phyloP scores from a whole-genome alignment of 2,113 vertebrate species.

The Pelvicachromis taeniatus region DNA sequence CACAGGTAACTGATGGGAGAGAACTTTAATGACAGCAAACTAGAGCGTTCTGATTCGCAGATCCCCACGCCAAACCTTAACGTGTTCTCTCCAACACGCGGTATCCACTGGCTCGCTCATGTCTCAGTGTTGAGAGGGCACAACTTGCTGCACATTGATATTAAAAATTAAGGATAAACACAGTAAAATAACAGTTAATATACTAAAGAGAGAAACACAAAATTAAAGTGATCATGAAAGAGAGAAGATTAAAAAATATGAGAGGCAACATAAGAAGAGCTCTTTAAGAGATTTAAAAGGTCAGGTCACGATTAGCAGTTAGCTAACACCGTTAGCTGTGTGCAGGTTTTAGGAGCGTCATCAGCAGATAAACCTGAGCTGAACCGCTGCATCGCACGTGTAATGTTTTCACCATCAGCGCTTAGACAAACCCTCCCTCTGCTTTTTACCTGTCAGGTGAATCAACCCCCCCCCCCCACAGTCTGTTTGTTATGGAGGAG shows the following conservation, averaged over 20 bases:
- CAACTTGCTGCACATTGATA: not conserved
- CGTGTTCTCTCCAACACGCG: accelerated
- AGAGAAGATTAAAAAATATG: not conserved
- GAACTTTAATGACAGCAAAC: not conserved
- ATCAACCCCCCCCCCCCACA: not conserved
- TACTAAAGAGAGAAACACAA: not conserved
- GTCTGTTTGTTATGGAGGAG: conserved; percentile 39
- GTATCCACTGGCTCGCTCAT: not conserved
- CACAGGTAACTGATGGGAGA: not conserved
- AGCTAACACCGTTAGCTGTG: not conserved
- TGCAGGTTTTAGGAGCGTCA: not conserved
- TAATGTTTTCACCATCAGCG: not conserved
- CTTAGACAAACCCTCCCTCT: not conserved
- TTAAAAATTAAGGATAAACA: not conserved
- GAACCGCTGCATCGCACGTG: not conserved
- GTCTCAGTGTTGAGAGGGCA: not conserved
- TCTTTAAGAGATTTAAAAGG: not conserved
- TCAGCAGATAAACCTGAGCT: not conserved
- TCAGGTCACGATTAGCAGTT: not conserved
- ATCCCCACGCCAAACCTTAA: not conserved
- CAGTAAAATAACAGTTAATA: not conserved
- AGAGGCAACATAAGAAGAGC: not conserved
- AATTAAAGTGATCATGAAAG: accelerated
- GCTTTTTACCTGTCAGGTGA: not conserved
- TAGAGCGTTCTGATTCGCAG: not conserved